These are phyloP conservation scores for Pardalotus punctatus DNA, from an alignment of 2,113 vertebrate species.

Conservation along the genomic window DNA sequence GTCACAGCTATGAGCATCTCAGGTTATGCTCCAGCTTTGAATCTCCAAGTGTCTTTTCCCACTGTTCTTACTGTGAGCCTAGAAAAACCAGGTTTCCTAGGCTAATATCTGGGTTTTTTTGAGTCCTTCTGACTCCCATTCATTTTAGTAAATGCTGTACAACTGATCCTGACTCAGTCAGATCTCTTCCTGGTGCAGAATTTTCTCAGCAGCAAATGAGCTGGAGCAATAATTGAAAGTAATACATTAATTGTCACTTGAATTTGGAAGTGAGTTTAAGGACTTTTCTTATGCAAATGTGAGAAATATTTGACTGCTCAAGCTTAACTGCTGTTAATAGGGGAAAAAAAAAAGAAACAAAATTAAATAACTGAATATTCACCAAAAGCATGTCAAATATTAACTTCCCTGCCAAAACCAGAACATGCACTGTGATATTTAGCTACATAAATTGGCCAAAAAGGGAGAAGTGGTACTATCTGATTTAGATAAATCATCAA, in stretches of 20 bases:
- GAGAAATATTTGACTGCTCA: not conserved
- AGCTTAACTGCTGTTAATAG: not conserved
- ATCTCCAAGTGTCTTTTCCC: not conserved
- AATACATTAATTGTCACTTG: not conserved
- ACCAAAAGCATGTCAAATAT: not conserved
- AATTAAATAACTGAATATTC: not conserved
- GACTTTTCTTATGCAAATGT: not conserved
- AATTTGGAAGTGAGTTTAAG: not conserved
- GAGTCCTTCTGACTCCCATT: not conserved
- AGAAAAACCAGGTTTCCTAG: not conserved
- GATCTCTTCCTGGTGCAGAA: not conserved
- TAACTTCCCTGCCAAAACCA: not conserved
- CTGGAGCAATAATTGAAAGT: not conserved
- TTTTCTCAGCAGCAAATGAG: not conserved
- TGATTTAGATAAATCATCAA: not conserved
- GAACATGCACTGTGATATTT: not conserved
- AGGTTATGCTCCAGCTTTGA: not conserved
- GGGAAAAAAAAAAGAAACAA: not conserved
- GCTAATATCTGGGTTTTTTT: not conserved
- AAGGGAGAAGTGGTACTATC: not conserved
- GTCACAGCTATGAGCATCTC: not conserved
- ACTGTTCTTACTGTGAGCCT: not conserved
- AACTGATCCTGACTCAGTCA: not conserved
- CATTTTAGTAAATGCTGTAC: not conserved
- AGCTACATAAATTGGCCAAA: not conserved